Conservation (phyloP, 2,888 invertebrate genomes). For the Stenurella melanura region DNA sequence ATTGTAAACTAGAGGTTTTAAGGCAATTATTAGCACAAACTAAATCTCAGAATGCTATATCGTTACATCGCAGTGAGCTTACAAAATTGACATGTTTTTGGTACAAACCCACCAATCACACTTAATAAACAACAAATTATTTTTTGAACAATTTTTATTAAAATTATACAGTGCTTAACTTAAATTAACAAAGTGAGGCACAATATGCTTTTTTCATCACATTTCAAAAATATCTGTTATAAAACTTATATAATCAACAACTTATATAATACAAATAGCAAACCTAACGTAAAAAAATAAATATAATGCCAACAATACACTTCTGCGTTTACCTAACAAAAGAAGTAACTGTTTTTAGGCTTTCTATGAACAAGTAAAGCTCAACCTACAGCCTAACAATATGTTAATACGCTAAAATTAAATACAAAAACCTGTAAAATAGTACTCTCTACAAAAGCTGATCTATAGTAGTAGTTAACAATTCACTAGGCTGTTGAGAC, state of each 20-base stretch:
- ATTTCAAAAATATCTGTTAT: conserved; percentile 56
- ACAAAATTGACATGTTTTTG: too few relatives aligned
- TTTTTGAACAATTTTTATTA: conserved; percentile 65
- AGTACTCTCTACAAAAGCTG: conserved; percentile 41
- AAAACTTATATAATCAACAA: conserved; percentile 44
- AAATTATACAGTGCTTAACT: conserved; percentile 68
- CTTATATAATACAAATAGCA: conserved; percentile 40
- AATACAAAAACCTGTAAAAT: conserved; percentile 40
- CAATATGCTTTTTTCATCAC: conserved; percentile 65
- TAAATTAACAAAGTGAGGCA: conserved; percentile 69
- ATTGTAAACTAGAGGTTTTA: too few relatives aligned
- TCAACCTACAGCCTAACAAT: conserved; percentile 41
- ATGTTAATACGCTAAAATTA: conserved; percentile 25
- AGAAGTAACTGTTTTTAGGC: conserved; percentile 50
- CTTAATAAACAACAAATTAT: neutral
- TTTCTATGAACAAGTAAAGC: conserved; percentile 60
- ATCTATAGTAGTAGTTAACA: conserved; percentile 43
- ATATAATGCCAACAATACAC: conserved; percentile 41
- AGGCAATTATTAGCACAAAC: too few relatives aligned
- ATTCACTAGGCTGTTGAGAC: conserved; percentile 53
- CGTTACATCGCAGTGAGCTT: too few relatives aligned
- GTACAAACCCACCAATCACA: too few relatives aligned
- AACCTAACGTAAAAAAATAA: conserved; percentile 45
- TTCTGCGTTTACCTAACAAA: conserved; percentile 24
- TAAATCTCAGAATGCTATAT: too few relatives aligned